Evolutionary conservation across 2,888 invertebrate genomes (phyloP).

Genomic region (Netelia fuscicornis): DNA sequence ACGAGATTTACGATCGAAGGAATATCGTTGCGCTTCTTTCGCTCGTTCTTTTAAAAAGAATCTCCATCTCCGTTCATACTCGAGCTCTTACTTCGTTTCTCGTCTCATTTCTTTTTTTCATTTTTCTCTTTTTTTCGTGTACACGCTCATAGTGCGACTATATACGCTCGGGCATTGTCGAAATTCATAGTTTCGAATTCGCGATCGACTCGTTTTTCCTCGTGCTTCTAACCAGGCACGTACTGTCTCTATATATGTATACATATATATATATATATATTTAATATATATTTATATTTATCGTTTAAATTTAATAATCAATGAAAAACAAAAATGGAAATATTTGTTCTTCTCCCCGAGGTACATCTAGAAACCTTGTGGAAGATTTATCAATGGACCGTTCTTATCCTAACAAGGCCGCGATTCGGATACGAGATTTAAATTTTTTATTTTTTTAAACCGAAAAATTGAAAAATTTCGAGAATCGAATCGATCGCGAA

Average conservation of each 20-base stretch:
- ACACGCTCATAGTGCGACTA: slow-evolving; percentile 60
- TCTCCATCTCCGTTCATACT: slow-evolving; percentile 39
- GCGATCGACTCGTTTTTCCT: slow-evolving; percentile 35
- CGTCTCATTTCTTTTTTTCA: slow-evolving; percentile 24
- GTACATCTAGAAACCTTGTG: slow-evolving; percentile 41
- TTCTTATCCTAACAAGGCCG: slow-evolving; percentile 68
- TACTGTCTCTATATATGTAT: slow-evolving; percentile 54
- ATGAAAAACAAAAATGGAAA: slow-evolving; percentile 14
- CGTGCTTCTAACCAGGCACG: neutral
- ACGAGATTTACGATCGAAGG: slow-evolving; percentile 27
- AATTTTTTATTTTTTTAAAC: slow-evolving; percentile 14
- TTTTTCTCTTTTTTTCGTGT: slow-evolving; percentile 44
- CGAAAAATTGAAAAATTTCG: slow-evolving; percentile 2
- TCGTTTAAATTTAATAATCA: slow-evolving; percentile 27
- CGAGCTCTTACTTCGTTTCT: slow-evolving; percentile 52
- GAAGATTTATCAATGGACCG: slow-evolving; percentile 62
- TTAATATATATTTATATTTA: slow-evolving; percentile 40
- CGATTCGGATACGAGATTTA: slow-evolving; percentile 58
- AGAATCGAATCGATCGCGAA: slow-evolving; percentile 57
- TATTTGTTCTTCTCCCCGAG: slow-evolving; percentile 7
- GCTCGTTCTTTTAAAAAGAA: slow-evolving; percentile 26
- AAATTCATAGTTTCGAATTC: slow-evolving; percentile 21
- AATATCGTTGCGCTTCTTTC: slow-evolving; percentile 33
- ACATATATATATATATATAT: slow-evolving; percentile 50
- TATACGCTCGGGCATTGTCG: slow-evolving; percentile 44